Conservation (phyloP, 2,797 vertebrate genomes). For the Poeciliopsis presidionis region DNA sequence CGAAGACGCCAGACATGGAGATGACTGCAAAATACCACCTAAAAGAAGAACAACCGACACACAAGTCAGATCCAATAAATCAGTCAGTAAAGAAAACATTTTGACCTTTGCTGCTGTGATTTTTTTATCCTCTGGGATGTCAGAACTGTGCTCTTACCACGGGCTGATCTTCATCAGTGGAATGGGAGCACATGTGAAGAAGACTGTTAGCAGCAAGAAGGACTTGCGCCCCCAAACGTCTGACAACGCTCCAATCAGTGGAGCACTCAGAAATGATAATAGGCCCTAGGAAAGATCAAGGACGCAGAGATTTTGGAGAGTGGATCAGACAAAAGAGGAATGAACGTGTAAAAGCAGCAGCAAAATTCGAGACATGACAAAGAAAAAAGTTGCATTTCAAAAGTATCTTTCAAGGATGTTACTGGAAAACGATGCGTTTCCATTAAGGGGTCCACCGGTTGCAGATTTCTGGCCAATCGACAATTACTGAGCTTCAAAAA, state of each 20-base stretch:
- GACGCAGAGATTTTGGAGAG: neutral
- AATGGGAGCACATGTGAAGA: conserved; percentile 93
- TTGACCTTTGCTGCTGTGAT: neutral
- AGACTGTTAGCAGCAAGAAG: conserved; percentile 92
- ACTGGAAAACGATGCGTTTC: neutral
- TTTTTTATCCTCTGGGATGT: neutral
- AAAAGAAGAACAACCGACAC: conserved; percentile 15
- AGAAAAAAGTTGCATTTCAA: neutral
- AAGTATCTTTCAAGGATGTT: neutral
- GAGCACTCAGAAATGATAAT: conserved; percentile 92
- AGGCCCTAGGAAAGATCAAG: conserved; percentile 78
- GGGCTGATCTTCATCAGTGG: conserved; percentile 96
- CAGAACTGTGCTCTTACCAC: conserved; percentile 78
- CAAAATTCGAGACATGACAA: neutral
- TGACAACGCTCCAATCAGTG: conserved; percentile 90
- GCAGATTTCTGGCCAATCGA: too few relatives aligned
- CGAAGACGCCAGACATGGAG: conserved; percentile 93
- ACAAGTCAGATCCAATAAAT: neutral
- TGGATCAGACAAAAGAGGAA: neutral
- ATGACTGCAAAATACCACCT: conserved; percentile 97
- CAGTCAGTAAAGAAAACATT: neutral
- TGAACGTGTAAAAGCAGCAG: neutral
- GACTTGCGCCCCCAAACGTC: conserved; percentile 96
- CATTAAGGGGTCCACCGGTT: too few relatives aligned
- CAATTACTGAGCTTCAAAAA: too few relatives aligned